Conservation (phyloP, 2,888 invertebrate species). For the Diaphora mendica region DNA sequence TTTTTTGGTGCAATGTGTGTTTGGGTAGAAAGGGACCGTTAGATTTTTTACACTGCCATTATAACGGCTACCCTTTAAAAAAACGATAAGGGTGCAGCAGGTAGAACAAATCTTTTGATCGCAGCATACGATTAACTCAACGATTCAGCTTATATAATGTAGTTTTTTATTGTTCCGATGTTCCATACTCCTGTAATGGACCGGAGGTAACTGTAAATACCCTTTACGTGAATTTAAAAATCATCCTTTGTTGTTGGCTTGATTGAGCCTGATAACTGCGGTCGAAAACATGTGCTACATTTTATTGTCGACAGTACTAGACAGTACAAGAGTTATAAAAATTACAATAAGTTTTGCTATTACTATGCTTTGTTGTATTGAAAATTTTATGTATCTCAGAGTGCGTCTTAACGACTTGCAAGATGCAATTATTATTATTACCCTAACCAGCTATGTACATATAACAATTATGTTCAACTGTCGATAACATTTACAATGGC, state of each 20-base stretch:
- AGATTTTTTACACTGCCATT: constrained; percentile 73
- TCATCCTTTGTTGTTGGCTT: constrained; percentile 46
- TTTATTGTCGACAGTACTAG: constrained; percentile 31
- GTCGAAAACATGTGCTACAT: constrained; percentile 42
- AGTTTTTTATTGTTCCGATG: constrained; percentile 63
- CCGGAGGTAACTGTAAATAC: constrained; percentile 71
- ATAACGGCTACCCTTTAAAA: constrained; percentile 82
- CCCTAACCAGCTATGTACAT: not conserved
- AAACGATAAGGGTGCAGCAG: constrained; percentile 74
- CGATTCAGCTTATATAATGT: constrained; percentile 73
- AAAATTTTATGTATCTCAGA: not conserved
- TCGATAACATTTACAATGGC: not conserved
- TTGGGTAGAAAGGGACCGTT: constrained; percentile 79
- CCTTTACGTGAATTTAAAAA: constrained; percentile 33
- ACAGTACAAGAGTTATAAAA: constrained; percentile 6
- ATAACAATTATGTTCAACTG: not conserved
- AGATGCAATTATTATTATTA: not conserved
- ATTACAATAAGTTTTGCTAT: not conserved
- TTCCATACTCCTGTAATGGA: constrained; percentile 65
- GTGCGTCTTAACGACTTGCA: not conserved
- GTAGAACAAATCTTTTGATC: constrained; percentile 81
- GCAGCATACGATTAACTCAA: constrained; percentile 72
- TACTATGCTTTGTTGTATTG: not conserved
- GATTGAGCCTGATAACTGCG: constrained; percentile 45
- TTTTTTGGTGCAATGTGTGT: constrained; percentile 82